These are phyloP conservation scores for Clarias batrachus DNA, from an alignment of 2,113 vertebrate species.

Conservation along the genomic window DNA sequence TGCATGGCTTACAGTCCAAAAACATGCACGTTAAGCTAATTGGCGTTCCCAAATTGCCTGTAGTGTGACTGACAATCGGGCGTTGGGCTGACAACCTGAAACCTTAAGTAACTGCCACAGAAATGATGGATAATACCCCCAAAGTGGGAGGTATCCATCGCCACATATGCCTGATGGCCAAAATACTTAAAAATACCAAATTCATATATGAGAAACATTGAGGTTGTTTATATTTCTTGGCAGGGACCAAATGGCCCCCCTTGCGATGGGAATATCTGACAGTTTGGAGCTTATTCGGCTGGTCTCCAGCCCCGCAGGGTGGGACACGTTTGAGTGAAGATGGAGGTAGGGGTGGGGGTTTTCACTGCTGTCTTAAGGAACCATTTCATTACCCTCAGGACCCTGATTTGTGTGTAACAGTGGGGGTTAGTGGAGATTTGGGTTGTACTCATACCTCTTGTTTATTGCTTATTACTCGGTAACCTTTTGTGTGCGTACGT, in stretches of 20 bases:
- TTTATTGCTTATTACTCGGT: conserved; percentile 42
- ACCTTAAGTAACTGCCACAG: too few species aligned
- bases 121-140: too few species aligned
- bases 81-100: too few species aligned
- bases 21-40: too few species aligned
- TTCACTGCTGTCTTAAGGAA: neutral
- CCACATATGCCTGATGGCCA: too few species aligned
- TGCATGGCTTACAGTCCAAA: too few species aligned
- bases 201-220: neutral
- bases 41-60: too few species aligned
- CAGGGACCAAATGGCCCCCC: neutral
- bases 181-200: too few species aligned
- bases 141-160: too few species aligned
- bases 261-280: neutral
- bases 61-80: too few species aligned
- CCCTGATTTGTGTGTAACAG: conserved; percentile 25
- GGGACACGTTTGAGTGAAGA: conserved; percentile 6
- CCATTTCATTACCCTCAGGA: conserved; percentile 6
- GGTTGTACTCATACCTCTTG: conserved; percentile 27
- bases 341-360: neutral
- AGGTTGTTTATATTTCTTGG: neutral
- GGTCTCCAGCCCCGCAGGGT: neutral
- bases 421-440: conserved; percentile 25
- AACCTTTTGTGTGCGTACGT: conserved; percentile 32
- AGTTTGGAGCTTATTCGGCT: neutral